Evolutionary conservation across 2,797 vertebrate genomes (phyloP).

Genomic region (Eremophila alpestris): DNA sequence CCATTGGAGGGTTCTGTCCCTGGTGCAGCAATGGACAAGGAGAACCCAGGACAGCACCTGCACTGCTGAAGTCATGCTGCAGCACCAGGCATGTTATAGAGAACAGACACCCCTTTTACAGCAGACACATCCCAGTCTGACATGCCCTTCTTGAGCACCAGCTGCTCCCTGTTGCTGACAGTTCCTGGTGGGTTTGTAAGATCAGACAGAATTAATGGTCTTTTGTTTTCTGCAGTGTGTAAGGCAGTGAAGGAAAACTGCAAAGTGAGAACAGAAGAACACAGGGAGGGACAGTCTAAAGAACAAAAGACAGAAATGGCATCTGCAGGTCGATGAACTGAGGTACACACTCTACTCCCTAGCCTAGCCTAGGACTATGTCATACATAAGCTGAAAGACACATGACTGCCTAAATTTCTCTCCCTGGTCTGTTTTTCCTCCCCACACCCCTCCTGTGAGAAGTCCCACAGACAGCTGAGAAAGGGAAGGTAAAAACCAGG

Average conservation of each 20-base stretch:
- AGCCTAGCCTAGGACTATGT: background rate
- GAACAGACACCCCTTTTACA: background rate
- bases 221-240: background rate
- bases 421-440: background rate
- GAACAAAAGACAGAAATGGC: background rate
- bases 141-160: background rate
- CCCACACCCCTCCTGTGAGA: background rate
- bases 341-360: background rate
- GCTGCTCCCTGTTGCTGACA: background rate
- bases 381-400: background rate
- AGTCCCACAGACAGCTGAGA: background rate
- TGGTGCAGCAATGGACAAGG: fast-evolving
- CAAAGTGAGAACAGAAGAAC: background rate
- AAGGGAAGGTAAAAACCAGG: background rate
- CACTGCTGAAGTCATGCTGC: background rate
- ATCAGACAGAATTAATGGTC: background rate
- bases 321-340: background rate
- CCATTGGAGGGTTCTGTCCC: background rate
- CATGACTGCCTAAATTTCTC: background rate
- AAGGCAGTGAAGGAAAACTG: background rate
- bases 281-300: background rate
- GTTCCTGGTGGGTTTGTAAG: background rate
- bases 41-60: background rate
- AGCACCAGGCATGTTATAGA: background rate
- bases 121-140: background rate